phyloP scores from a whole-genome alignment of 2,888 invertebrate genomes.

The Parelbella ahira region DNA sequence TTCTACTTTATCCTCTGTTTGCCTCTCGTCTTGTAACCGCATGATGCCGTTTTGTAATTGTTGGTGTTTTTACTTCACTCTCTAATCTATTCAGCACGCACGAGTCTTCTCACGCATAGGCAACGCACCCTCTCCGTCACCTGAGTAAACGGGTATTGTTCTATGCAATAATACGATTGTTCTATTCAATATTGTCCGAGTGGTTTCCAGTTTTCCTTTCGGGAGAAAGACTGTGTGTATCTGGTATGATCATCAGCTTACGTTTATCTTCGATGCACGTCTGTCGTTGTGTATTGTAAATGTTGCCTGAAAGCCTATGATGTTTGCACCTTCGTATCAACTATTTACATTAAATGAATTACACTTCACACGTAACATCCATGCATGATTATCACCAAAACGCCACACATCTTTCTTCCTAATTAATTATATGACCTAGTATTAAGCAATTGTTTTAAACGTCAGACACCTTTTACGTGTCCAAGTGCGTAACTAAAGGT shows the following conservation, averaged over 20 bases:
- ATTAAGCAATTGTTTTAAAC: background rate
- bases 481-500: no score
- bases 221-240: constrained; percentile 26
- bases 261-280: constrained; percentile 51
- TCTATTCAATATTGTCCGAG: constrained; percentile 23
- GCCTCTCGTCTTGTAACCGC: constrained; percentile 74
- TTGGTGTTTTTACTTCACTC: constrained; percentile 71
- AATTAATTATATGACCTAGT: constrained; percentile 3
- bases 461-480: background rate
- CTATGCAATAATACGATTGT: constrained; percentile 2
- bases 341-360: constrained; percentile 37
- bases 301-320: constrained; percentile 68
- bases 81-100: constrained; percentile 70
- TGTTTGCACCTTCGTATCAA: constrained; percentile 53
- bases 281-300: constrained; percentile 58
- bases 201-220: constrained; percentile 25
- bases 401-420: constrained; percentile 26
- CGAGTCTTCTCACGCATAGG: constrained; percentile 70
- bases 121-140: constrained; percentile 58
- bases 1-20: constrained; percentile 67
- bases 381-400: constrained; percentile 59
- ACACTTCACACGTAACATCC: constrained; percentile 45
- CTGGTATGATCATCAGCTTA: constrained; percentile 31
- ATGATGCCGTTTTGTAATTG: constrained; percentile 60
- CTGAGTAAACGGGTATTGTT: constrained; percentile 44